Evolutionary conservation across 1,140 invertebrate species (phyloP), one percentile per base, ranked within the genome.

Genomic region (Aphidius ervi): DNA sequence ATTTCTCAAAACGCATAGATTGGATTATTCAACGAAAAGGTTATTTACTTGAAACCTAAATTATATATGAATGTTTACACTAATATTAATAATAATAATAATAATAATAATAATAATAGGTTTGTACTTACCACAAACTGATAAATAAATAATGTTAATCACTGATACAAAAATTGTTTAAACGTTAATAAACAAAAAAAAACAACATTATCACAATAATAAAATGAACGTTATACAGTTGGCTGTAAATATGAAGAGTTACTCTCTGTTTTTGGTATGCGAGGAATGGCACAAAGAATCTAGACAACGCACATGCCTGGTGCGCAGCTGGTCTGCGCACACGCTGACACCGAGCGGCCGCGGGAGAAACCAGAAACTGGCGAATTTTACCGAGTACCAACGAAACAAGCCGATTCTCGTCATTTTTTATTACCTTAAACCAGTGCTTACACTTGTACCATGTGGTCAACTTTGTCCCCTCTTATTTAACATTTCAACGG

Each of bases 221-320:
- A 31, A 31, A 31, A 1, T 31, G 16, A 56, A 72, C 68, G 61
- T 64, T 67, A 69, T 70, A 67, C 59, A 66, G 70, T 31, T 71
- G 40, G 42, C 73, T 74, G 85, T 85, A 86, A 88, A 87, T 87
- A 85, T 83, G 84, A 70, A 84, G 84, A 88, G 85, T 87, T 85
- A 77, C 87, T 82, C 23, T 31, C 86, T 87, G 87, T 88, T 88
- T 88, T 88, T 90, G 90, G 90, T 90, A 92, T 92, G 90, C 87
- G 84, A 91, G 87, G 90, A 91, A 92, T 92, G 89, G 87, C 89
- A 91, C 89, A 91, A 92, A 92, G 90, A 92, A 92, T 92, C 89
- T 86, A 84, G 88, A 92, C 88, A 91, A 92, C 90, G 90, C 89
- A 89, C 84, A 85, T 85, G 83, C 82, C 85, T 83, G 85, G 82